phyloP scores from a whole-genome alignment of 2,113 vertebrate species.

The Hiodon tergisus region DNA sequence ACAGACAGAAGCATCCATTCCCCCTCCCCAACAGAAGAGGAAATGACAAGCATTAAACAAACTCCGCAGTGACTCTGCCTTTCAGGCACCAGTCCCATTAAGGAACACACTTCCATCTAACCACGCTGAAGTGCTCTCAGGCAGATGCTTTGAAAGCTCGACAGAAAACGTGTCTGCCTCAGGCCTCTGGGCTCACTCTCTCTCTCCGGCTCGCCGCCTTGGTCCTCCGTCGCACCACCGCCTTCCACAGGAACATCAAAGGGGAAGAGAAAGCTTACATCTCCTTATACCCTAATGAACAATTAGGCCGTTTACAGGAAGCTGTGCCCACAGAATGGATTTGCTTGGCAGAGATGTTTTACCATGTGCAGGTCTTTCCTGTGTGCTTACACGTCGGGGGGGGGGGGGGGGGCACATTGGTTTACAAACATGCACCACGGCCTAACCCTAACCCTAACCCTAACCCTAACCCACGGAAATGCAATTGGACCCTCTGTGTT shows the following conservation, averaged over 20 bases:
- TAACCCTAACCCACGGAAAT: too few relatives aligned
- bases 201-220: too few relatives aligned
- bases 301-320: not conserved
- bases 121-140: not conserved
- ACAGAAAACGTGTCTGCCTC: not conserved
- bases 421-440: too few relatives aligned
- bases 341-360: not conserved
- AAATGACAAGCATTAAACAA: constrained; percentile 5
- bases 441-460: too few relatives aligned
- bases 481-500: too few relatives aligned
- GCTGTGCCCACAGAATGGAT: not conserved
- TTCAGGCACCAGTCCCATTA: not conserved
- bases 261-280: not conserved
- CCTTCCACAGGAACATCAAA: not conserved
- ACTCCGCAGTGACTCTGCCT: not conserved
- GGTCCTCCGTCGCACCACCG: not conserved
- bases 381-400: too few relatives aligned
- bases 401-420: too few relatives aligned
- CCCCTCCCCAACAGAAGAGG: not conserved
- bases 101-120: not conserved
- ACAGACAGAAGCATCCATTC: not conserved
- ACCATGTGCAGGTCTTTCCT: too few relatives aligned
- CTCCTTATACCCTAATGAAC: constrained; percentile 1
- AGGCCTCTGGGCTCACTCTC: not conserved
- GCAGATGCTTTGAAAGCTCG: not conserved